Conservation (phyloP, 2,797 vertebrate species). For the Pangasius larnaudii region DNA sequence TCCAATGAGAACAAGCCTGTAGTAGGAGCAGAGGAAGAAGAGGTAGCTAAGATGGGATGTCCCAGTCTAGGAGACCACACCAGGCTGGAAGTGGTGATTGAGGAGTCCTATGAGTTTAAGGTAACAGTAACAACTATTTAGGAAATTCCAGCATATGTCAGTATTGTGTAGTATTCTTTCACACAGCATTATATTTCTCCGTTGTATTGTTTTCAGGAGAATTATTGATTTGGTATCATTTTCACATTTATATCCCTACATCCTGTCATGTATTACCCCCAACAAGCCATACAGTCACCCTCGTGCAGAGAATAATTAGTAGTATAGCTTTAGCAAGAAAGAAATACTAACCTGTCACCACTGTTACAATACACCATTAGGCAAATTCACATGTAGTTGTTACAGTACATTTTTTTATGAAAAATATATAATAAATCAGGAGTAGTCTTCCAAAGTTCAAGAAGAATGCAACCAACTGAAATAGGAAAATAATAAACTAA, state of each 20-base stretch:
- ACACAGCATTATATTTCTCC: neutral
- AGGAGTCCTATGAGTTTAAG: slow-evolving; percentile 89
- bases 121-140: slow-evolving; percentile 41
- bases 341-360: neutral
- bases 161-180: neutral
- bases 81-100: slow-evolving; percentile 80
- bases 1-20: slow-evolving; percentile 80
- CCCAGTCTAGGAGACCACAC: slow-evolving; percentile 82
- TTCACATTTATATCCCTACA: neutral
- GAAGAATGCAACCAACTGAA: neutral
- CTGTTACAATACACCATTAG: neutral
- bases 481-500: neutral
- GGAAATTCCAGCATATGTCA: neutral
- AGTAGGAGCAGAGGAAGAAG: slow-evolving; percentile 75
- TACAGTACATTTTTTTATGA: neutral
- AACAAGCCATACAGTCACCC: neutral
- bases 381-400: neutral
- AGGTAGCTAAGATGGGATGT: slow-evolving; percentile 81
- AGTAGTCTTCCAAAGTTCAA: neutral
- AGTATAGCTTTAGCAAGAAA: neutral
- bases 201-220: neutral
- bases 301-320: neutral
- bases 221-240: neutral
- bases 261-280: neutral
- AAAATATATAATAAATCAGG: neutral